Evolutionary conservation across 2,888 invertebrate genomes (phyloP).

Genomic region (Caenorhabditis imperialis): DNA sequence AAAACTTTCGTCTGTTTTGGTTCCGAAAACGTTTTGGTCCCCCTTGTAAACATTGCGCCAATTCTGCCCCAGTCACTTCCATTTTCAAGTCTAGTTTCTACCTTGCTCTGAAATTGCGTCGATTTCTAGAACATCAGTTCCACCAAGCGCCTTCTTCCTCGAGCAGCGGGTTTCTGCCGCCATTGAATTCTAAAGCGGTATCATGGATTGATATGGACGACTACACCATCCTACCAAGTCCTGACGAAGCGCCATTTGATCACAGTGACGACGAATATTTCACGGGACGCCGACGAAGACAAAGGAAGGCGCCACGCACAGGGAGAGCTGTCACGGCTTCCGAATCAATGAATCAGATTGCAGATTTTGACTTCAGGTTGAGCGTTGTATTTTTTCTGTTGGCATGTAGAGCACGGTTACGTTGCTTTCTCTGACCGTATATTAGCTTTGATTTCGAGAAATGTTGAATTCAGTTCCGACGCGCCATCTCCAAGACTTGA

Average conservation of each 20-base stretch:
- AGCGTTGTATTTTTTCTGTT: constrained; percentile 8
- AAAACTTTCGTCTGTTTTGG: constrained; percentile 28
- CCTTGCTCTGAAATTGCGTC: constrained; percentile 16
- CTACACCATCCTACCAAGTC: constrained; percentile 59
- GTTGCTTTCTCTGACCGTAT: too few relatives aligned
- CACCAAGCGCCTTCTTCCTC: constrained; percentile 50
- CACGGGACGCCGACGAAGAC: constrained; percentile 27
- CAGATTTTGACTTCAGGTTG: constrained; percentile 57
- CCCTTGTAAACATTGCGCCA: constrained; percentile 26
- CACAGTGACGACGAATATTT: constrained; percentile 53
- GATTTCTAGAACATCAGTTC: constrained; percentile 42
- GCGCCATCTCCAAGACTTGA: constrained; percentile 60
- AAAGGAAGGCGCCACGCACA: constrained; percentile 22
- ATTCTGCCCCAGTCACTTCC: constrained; percentile 12
- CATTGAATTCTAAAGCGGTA: constrained; percentile 54
- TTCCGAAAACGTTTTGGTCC: constrained; percentile 14
- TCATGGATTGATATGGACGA: constrained; percentile 67
- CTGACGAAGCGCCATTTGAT: constrained; percentile 62
- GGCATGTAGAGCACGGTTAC: background rate
- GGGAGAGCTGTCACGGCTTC: constrained; percentile 37
- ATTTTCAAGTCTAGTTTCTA: background rate
- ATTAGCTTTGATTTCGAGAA: too few relatives aligned
- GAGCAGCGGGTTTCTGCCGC: constrained; percentile 54
- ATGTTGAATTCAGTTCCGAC: constrained; percentile 55
- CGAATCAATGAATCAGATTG: constrained; percentile 55